Conservation (phyloP, 2,797 vertebrate species). For the Acipenser ruthenus region DNA sequence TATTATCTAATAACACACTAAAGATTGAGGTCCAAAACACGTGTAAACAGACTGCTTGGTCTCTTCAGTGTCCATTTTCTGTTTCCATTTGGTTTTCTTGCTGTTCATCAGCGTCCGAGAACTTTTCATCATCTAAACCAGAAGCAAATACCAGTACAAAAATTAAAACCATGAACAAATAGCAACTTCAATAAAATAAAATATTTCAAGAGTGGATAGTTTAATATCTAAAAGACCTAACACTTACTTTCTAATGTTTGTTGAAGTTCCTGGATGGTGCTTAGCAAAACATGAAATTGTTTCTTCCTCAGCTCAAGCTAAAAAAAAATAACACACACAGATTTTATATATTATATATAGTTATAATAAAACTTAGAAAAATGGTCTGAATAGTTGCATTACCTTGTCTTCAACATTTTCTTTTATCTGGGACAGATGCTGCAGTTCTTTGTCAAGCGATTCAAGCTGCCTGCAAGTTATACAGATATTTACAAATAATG, state of each 20-base stretch:
- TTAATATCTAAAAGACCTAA: constrained; percentile 13
- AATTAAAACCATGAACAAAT: neutral
- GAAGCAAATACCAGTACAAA: constrained; percentile 1
- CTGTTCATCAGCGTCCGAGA: constrained; percentile 79
- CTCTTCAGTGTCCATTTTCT: constrained; percentile 61
- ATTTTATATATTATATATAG: too few relatives aligned
- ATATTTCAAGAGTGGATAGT: neutral
- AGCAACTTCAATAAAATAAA: constrained; percentile 7
- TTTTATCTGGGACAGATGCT: constrained; percentile 89
- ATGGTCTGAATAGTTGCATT: constrained; percentile 18
- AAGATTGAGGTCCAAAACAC: neutral
- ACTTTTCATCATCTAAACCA: constrained; percentile 85
- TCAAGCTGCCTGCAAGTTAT: constrained; percentile 75
- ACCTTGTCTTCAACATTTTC: constrained; percentile 97
- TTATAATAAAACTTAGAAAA: neutral
- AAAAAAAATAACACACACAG: neutral
- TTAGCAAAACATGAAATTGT: constrained; percentile 94
- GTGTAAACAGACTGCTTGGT: neutral
- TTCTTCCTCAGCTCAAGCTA: constrained; percentile 93
- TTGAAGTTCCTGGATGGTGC: constrained; percentile 95
- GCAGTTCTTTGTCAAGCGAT: constrained; percentile 90
- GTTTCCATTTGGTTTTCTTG: constrained; percentile 69
- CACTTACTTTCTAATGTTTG: constrained; percentile 94
- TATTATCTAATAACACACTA: neutral
- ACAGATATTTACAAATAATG: neutral